These are phyloP conservation scores for Trachurus trachurus DNA, from an alignment of 2,797 vertebrate species.

Conservation along the genomic window DNA sequence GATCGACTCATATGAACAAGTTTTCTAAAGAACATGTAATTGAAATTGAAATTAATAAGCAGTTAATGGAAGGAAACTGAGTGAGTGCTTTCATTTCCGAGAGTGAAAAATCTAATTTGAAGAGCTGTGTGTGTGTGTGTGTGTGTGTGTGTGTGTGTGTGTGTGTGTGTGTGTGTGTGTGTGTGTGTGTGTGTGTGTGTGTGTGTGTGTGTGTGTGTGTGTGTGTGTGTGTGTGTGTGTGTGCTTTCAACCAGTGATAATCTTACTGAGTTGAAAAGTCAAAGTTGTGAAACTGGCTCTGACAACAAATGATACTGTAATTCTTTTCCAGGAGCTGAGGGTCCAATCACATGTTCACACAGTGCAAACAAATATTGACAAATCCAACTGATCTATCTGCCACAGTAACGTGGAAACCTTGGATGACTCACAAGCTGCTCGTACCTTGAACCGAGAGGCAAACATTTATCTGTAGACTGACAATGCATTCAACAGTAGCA, in stretches of 20 bases:
- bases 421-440: conserved; percentile 26
- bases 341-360: conserved; percentile 42
- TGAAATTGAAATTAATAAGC: neutral
- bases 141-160: neutral
- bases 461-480: neutral
- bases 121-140: too few species aligned
- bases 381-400: conserved; percentile 21
- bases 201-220: too few species aligned
- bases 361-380: conserved; percentile 78
- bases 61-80: neutral
- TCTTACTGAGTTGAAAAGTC: conserved; percentile 21
- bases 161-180: neutral
- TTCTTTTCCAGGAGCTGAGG: conserved; percentile 50
- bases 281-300: conserved; percentile 43
- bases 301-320: conserved; percentile 14
- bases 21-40: neutral
- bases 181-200: neutral
- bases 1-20: neutral
- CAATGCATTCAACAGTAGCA: neutral
- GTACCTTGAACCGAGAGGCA: conserved; percentile 24
- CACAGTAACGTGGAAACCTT: conserved; percentile 54
- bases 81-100: neutral
- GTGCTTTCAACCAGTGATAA: conserved; percentile 1
- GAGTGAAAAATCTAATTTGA: neutral
- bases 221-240: neutral